Evolutionary conservation across 2,113 vertebrate genomes (phyloP).

Genomic region (Brevimyrus niger): DNA sequence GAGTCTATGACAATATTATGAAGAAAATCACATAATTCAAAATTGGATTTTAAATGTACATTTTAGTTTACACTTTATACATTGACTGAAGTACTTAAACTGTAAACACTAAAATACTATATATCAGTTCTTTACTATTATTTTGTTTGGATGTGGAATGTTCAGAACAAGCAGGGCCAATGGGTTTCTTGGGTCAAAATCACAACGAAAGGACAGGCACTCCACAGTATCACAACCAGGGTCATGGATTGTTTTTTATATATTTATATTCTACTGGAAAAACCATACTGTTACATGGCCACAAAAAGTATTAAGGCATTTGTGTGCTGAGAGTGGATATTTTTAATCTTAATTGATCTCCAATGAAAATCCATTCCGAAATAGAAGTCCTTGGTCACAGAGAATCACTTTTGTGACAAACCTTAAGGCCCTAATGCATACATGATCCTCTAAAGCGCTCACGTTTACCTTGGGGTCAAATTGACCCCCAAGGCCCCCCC

Average conservation of each 20-base stretch:
- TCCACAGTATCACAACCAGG: neutral
- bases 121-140: neutral
- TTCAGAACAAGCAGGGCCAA: neutral
- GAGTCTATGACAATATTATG: neutral
- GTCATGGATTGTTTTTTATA: neutral
- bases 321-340: neutral
- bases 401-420: neutral
- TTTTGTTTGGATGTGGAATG: neutral
- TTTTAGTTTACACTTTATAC: neutral
- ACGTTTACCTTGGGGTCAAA: too few relatives aligned
- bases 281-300: neutral
- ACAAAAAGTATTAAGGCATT: conserved; percentile 4
- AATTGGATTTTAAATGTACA: neutral
- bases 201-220: neutral
- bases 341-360: neutral
- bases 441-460: neutral
- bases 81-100: neutral
- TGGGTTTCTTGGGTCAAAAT: neutral
- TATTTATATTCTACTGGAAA: neutral
- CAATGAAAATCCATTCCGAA: neutral
- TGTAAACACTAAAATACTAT: neutral
- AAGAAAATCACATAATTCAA: neutral
- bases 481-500: too few relatives aligned
- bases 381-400: neutral
- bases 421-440: neutral